Evolutionary conservation across 1,140 invertebrate genomes (phyloP).

Genomic region (Archivesica marissinica): DNA sequence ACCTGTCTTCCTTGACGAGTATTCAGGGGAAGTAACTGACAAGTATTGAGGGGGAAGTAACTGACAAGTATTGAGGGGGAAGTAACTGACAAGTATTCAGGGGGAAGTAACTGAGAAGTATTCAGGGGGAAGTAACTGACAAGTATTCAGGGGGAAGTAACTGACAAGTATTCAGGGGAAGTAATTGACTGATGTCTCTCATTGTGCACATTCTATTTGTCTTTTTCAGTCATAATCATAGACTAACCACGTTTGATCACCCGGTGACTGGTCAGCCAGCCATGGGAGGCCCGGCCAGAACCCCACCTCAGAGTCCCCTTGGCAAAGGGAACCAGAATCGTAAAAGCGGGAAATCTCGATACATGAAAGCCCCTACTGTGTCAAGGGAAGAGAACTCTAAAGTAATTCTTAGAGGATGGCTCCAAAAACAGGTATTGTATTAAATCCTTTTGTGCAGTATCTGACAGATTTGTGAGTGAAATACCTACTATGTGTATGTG

Average conservation of each 20-base stretch:
- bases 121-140: no score
- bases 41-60: no score
- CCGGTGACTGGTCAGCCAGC: slow-evolving; percentile 68
- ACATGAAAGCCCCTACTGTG: slow-evolving; percentile 80
- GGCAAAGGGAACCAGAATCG: background rate
- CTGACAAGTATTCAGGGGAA: no score
- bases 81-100: no score
- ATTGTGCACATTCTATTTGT: background rate
- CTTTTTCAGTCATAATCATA: slow-evolving; percentile 76
- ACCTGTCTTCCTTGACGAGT: no score
- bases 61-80: no score
- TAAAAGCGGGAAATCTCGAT: slow-evolving; percentile 30
- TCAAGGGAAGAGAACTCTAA: slow-evolving; percentile 87
- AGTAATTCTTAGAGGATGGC: slow-evolving; percentile 94
- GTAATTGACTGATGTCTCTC: background rate
- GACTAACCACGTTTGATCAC: slow-evolving; percentile 76
- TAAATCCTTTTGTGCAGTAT: background rate
- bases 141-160: no score
- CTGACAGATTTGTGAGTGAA: no score
- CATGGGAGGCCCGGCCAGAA: background rate
- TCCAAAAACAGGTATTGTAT: slow-evolving; percentile 96
- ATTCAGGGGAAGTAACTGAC: no score
- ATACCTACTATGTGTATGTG: no score
- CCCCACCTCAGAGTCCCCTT: slow-evolving; percentile 8
- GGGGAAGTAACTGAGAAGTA: no score